Evolutionary conservation across 2,888 invertebrate genomes (phyloP), one percentile per base, ranked within the genome.

Genomic region (Pseudoips prasinana): DNA sequence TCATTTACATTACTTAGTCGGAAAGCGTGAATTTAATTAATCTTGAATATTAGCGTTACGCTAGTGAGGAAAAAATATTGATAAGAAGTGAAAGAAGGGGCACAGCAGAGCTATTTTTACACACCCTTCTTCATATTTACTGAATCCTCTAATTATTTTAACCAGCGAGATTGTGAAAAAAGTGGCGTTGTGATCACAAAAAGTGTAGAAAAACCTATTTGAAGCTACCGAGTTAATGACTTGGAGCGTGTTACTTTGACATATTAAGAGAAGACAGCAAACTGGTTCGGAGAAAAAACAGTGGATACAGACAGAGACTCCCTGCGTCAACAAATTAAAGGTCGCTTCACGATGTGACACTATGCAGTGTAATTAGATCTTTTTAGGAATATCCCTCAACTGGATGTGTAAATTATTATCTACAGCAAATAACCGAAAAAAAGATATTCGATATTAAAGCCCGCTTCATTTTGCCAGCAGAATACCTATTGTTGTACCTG

Each of bases 251-350:
- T 80, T 76, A 75, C 80, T 73, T 78, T 78, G 80, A 79, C 80
- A 82, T 84, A 82, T 82, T 75, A 79, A 81, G 77, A 73, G 68
- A 67, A 72, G 62, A 67, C 64, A 69, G 60, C 62, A 75, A 82
- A 85, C 84, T 65, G 78, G 83, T 86, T 79, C 68, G 44, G 40
- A 46, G 58, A 60, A 69, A 75, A 78, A 77, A 70, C 56, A 52
- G 48, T 47, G 46, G 51, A 50, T 47, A 60, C 63, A 61, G 56
- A 54, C 51, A 56, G 49, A 48, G 52, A 58, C 59, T 64, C 52
- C 61, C 51, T 58, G 66, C 57, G 68, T 66, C 65, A 55, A 72
- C 67, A 79, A 79, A 80, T 73, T 75, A 81, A 81, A 76, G 76
- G 74, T 77, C 72, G 71, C 62, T 61, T 70, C 64, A 66, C 62